Evolutionary conservation across 1,140 invertebrate genomes (phyloP), one percentile per base, ranked within the genome.

Genomic region (Helicoverpa armigera): DNA sequence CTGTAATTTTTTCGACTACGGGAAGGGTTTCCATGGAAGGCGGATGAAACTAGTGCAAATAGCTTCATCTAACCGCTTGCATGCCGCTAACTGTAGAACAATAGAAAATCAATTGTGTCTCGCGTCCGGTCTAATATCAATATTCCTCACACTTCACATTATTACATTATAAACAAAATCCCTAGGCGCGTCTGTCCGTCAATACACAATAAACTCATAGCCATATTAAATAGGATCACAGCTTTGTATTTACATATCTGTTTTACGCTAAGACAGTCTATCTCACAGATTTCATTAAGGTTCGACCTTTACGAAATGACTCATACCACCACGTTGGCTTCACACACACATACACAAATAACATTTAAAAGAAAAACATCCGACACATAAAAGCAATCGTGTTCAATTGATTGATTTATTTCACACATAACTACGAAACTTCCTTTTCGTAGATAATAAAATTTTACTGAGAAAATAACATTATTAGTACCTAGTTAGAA

Each of bases 391-490:
- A 51, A 53, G 35, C 61, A 18, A 29, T 16, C 56, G 60, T 53
- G 31, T 63, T 54, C 58, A 12, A 63, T 18, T 35, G 60, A 65
- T 77, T 74, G 72, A 74, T 74, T 74, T 74, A 74, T 60, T n/a
- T 53, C 10, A 35, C 3, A 73, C 23, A 61, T 61, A 61, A 29
- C 10, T 29, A 13, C 3, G 18, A 60, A 60, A 60, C 16, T 23
- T 60, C 18, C 56, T 23, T 60, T 60, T 60, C 18, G 56, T 10
- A 18, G 18, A 60, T 23, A 23, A 29, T 23, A 58, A 18, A 60
- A 13, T n/a, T 58, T 58, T 61, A 61, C 23, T 31, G 58, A 31
- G 58, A 31, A 31, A 29, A 18, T 10, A 2, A 29, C 11, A 2
- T 29, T 11, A 11, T 12, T 18, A 10, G 23, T 13, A 31, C 18